Evolutionary conservation across 2,113 vertebrate genomes (phyloP).

Genomic region (Tupaia chinensis): DNA sequence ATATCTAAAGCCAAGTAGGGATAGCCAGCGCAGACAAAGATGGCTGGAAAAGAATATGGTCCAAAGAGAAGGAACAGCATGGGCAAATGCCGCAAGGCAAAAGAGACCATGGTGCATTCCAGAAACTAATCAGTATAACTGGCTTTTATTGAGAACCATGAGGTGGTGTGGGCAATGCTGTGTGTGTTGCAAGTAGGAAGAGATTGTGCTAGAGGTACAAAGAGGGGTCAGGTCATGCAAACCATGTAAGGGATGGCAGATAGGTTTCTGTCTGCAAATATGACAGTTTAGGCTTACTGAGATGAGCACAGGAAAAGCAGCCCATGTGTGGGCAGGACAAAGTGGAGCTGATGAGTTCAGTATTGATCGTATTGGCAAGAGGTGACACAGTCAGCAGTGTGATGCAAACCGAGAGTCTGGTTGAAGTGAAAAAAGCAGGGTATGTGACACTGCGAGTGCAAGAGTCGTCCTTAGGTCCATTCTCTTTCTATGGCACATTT

Average conservation of each 20-base stretch:
- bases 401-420: background rate
- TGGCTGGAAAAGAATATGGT: background rate
- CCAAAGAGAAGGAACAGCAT: background rate
- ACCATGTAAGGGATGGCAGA: background rate
- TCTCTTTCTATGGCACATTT: background rate
- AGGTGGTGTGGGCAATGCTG: background rate
- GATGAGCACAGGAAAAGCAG: background rate
- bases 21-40: background rate
- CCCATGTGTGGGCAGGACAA: background rate
- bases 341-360: background rate
- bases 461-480: background rate
- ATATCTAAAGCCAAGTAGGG: background rate
- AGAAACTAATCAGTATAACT: background rate
- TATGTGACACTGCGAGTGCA: rapidly evolving
- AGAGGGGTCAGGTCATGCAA: background rate
- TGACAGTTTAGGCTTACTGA: background rate
- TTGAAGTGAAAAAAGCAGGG: background rate
- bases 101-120: background rate
- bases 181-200: background rate
- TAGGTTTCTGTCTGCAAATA: background rate
- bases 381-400: background rate
- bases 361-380: background rate
- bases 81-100: background rate
- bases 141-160: background rate
- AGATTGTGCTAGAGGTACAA: background rate